phyloP scores from a whole-genome alignment of 2,113 vertebrate species.

The Myodes glareolus region DNA sequence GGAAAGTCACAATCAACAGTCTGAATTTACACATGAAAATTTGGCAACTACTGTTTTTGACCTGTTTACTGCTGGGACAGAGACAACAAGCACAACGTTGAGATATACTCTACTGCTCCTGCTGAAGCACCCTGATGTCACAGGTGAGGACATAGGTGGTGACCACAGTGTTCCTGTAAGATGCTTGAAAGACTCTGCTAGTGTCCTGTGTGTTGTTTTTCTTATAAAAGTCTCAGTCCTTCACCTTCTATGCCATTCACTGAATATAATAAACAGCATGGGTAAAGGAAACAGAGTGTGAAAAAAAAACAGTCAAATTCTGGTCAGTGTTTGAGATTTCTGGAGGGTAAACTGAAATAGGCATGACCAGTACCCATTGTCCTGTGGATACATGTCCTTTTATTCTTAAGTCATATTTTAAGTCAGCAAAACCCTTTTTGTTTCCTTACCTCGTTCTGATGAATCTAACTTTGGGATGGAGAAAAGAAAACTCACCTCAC shows the following conservation, averaged over 20 bases:
- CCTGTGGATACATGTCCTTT: neutral
- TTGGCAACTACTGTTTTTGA: neutral
- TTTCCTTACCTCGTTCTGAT: neutral
- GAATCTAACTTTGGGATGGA: neutral
- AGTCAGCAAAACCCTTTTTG: neutral
- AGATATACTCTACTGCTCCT: neutral
- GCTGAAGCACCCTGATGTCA: neutral
- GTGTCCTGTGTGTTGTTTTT: neutral
- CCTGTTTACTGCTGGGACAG: neutral
- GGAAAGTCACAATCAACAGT: constrained; percentile 54
- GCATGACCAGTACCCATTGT: fast-evolving
- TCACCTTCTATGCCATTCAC: neutral
- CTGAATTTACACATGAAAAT: neutral
- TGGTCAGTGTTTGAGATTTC: neutral
- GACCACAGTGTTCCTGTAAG: no score
- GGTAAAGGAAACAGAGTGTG: neutral
- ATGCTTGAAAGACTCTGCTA: neutral
- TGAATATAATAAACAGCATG: neutral
- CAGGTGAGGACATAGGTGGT: neutral
- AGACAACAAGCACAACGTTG: neutral
- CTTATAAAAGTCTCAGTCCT: no score
- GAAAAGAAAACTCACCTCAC: neutral
- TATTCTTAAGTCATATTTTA: neutral
- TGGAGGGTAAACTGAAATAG: neutral
- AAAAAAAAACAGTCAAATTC: neutral